Evolutionary conservation across 2,888 invertebrate species (phyloP), one percentile per base, ranked within the genome.

Genomic region (Crossocerus cetratus): DNA sequence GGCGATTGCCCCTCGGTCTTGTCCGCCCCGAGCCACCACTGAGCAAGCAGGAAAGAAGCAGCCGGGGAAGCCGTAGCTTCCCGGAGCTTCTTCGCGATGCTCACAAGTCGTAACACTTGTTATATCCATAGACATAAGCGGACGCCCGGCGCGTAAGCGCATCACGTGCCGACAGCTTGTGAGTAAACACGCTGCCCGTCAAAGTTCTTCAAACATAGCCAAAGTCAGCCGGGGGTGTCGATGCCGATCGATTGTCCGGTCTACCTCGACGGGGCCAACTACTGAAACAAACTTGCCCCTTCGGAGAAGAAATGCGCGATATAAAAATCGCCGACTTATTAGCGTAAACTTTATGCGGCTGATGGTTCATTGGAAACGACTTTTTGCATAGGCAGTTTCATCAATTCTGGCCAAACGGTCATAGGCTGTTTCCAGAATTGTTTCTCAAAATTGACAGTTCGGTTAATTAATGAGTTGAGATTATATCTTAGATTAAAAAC

Each of bases 111-210:
- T 72, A 64, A 67, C 23, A 16, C 59, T 62, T 58, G 63, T 71
- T 71, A 71, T 65, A 72, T 21, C 56, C 5, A 49, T 53, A 59
- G 21, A 2, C 16, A 22, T 49, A 16, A 16, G 5, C 49, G 49
- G 14, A 32, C n/a, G 49, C 1, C 49, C 22, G 43, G 32, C n/a
- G 21, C 44, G 45, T 74, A 72, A 74, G 67, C 72, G 67, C 61
- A 68, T 74, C 74, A 65, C 20, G 45, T 64, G 65, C 32, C 74
- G 56, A 65, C 58, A 57, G 61, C 60, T 68, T 61, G 61, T 60
- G 64, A 65, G 67, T 58, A 74, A 74, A 72, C 57, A 67, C 21
- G 60, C 42, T n/a, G 49, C 14, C n/a, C 23, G 18, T 49, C 49
- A 56, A 49, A n/a, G 61, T 61, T 68, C 21, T 64, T 55, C 45